These are phyloP conservation scores for Noctua comes DNA, from an alignment of 2,888 invertebrate species.

Conservation along the genomic window DNA sequence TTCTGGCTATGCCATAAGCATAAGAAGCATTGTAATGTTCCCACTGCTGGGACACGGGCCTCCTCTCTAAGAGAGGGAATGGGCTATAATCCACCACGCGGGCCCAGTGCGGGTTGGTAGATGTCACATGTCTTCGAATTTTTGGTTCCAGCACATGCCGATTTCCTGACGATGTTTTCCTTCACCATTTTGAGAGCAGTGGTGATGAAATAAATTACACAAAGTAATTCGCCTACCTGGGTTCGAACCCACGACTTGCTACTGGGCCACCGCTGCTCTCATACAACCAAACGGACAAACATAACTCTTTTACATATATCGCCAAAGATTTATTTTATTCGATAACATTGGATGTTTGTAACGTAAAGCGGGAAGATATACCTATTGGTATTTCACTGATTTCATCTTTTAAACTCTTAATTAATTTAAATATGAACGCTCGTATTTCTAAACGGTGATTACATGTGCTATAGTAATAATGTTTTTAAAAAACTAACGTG, in stretches of 20 bases:
- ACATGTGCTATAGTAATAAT: constrained; percentile 38
- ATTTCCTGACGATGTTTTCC: background rate
- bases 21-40: no score
- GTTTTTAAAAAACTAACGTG: constrained; percentile 22
- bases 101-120: no score
- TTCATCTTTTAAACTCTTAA: constrained; percentile 74
- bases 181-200: background rate
- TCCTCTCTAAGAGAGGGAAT: no score
- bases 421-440: constrained; percentile 80
- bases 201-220: background rate
- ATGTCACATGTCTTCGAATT: no score
- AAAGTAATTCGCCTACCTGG: background rate
- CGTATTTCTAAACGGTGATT: constrained; percentile 65
- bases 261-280: no score
- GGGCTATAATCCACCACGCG: no score
- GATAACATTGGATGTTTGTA: constrained; percentile 65
- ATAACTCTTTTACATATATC: background rate
- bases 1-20: background rate
- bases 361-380: constrained; percentile 58
- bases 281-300: constrained; percentile 33
- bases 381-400: constrained; percentile 62
- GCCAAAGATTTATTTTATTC: constrained; percentile 66
- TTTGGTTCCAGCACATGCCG: background rate
- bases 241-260: background rate
- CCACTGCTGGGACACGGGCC: no score